Conservation (phyloP, 2,888 invertebrate species). For the Scrobipalpa atriplicella region DNA sequence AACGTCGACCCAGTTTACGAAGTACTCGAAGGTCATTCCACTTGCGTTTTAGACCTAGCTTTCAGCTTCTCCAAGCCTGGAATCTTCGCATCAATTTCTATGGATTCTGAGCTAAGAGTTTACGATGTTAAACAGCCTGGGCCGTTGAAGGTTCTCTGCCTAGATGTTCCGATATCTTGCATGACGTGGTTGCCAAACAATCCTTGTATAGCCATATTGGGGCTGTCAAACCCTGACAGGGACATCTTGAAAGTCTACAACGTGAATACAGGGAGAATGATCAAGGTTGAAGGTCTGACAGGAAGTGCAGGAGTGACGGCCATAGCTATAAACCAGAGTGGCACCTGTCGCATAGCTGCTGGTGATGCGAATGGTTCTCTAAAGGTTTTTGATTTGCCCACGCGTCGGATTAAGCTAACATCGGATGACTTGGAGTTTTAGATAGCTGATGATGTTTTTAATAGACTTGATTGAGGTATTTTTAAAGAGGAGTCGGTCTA, state of each 20-base stretch:
- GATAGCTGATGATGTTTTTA: neutral
- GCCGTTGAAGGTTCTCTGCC: constrained; percentile 64
- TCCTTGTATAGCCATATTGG: constrained; percentile 54
- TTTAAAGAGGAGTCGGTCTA: no score
- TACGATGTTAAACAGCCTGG: constrained; percentile 60
- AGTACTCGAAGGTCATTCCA: constrained; percentile 55
- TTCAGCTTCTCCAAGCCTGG: constrained; percentile 62
- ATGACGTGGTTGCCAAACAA: constrained; percentile 59
- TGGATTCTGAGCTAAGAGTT: constrained; percentile 66
- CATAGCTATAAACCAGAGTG: constrained; percentile 44
- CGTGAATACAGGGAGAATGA: constrained; percentile 47
- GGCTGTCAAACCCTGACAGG: constrained; percentile 43
- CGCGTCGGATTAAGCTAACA: constrained; percentile 51
- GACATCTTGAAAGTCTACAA: constrained; percentile 52
- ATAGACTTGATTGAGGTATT: neutral
- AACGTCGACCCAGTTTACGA: constrained; percentile 62
- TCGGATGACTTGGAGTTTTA: constrained; percentile 49
- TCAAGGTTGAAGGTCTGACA: constrained; percentile 54
- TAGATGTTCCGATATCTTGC: constrained; percentile 58
- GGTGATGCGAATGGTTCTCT: constrained; percentile 55
- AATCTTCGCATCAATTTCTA: constrained; percentile 63
- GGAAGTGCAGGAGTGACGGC: constrained; percentile 46
- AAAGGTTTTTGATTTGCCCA: constrained; percentile 64
- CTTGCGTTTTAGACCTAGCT: constrained; percentile 60
- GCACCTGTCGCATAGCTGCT: constrained; percentile 57